Evolutionary conservation across 2,113 vertebrate species (phyloP).

Genomic region (Siniperca chuatsi): DNA sequence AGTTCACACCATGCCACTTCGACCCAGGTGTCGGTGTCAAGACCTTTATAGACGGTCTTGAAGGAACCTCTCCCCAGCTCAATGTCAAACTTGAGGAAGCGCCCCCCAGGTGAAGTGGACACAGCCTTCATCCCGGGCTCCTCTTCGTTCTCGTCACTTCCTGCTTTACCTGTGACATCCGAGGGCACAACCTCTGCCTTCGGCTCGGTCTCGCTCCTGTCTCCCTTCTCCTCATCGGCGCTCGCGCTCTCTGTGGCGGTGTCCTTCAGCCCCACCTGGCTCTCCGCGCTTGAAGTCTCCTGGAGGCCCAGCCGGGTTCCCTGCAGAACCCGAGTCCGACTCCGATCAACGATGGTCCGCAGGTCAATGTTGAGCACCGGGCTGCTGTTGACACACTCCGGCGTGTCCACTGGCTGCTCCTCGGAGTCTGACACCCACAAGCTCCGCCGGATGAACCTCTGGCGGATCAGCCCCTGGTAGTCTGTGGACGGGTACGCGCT

Average conservation of each 20-base stretch:
- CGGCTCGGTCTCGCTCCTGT: slow-evolving; percentile 53
- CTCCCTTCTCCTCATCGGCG: slow-evolving; percentile 70
- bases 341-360: slow-evolving; percentile 78
- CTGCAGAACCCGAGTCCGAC: slow-evolving; percentile 63
- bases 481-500: slow-evolving; percentile 76
- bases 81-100: slow-evolving; percentile 99
- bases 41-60: slow-evolving; percentile 98
- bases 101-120: slow-evolving; percentile 94
- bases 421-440: slow-evolving; percentile 94
- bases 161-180: slow-evolving; percentile 83
- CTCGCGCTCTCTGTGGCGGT: slow-evolving; percentile 64
- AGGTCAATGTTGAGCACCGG: slow-evolving; percentile 75
- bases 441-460: slow-evolving; percentile 92
- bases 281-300: slow-evolving; percentile 70
- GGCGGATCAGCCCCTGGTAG: slow-evolving; percentile 85
- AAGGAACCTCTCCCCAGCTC: slow-evolving; percentile 98
- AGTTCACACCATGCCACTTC: slow-evolving; percentile 99
- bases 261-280: slow-evolving; percentile 67
- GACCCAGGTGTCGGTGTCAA: slow-evolving; percentile 98
- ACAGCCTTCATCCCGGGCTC: slow-evolving; percentile 97
- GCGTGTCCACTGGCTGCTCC: slow-evolving; percentile 86
- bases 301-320: slow-evolving; percentile 69
- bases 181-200: slow-evolving; percentile 70
- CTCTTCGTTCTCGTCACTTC: slow-evolving; percentile 91
- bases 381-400: slow-evolving; percentile 81